Percentiles rank a stretch among this genome's conserved stretches.
phyloP scores from a whole-genome alignment of 2,113 vertebrate genomes.

The Callithrix jacchus region DNA sequence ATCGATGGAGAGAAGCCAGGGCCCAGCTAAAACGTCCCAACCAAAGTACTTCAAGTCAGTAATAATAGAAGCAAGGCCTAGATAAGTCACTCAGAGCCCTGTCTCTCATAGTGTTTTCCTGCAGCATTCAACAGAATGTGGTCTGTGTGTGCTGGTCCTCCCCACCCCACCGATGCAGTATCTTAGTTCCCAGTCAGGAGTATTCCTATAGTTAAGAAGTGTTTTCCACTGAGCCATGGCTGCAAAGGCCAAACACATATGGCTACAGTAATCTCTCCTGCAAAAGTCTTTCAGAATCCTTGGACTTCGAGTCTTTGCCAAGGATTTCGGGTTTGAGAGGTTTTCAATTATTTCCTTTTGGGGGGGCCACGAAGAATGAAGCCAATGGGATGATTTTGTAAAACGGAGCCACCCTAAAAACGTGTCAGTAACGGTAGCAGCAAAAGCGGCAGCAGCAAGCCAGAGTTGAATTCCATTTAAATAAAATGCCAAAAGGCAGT shows the following conservation, averaged over 20 bases:
- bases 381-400: background rate
- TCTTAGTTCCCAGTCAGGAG: background rate
- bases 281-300: background rate
- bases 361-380: background rate
- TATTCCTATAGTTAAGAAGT: background rate
- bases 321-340: background rate
- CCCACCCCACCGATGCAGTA: background rate
- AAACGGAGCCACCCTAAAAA: conserved; percentile 52
- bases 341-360: background rate
- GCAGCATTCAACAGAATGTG: background rate
- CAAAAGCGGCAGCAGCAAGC: conserved; percentile 64
- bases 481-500: conserved; percentile 89
- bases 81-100: background rate
- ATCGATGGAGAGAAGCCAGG: background rate
- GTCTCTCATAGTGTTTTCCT: background rate
- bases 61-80: background rate
- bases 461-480: conserved; percentile 84
- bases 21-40: background rate
- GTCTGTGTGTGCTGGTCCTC: background rate
- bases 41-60: background rate
- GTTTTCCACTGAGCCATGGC: background rate
- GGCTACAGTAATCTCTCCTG: background rate
- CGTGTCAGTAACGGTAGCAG: conserved; percentile 20
- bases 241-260: accelerated
- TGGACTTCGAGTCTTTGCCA: background rate